Evolutionary conservation across 2,113 vertebrate species (phyloP).

Genomic region (Scophthalmus maximus): DNA sequence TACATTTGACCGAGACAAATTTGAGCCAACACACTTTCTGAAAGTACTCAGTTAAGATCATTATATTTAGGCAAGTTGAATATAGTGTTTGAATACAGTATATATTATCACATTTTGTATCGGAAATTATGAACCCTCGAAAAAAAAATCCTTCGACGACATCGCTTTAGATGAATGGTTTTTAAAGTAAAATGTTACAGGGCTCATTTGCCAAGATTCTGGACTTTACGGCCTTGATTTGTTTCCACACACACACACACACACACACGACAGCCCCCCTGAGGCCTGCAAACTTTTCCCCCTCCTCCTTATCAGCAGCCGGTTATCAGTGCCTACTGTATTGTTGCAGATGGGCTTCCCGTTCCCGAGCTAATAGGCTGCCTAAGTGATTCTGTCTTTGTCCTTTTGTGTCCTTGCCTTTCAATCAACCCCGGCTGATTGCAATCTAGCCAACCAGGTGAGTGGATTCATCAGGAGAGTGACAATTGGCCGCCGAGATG

Average conservation of each 20-base stretch:
- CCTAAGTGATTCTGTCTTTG: conserved; percentile 78
- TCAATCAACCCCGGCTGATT: conserved; percentile 76
- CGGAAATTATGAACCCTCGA: no score
- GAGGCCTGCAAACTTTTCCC: conserved; percentile 48
- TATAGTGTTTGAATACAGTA: no score
- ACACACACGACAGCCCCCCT: conserved; percentile 50
- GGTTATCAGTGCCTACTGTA: conserved; percentile 72
- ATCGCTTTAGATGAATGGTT: neutral
- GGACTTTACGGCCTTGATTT: conserved; percentile 3
- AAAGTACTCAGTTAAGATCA: no score
- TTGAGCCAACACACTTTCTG: no score
- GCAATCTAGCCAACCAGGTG: conserved; percentile 80
- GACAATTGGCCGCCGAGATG: conserved; percentile 69
- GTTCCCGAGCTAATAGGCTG: conserved; percentile 67
- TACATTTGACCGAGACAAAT: no score
- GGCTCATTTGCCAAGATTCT: neutral
- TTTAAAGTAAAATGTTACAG: neutral
- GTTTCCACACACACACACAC: conserved; percentile 31
- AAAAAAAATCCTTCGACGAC: neutral
- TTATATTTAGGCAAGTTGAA: neutral
- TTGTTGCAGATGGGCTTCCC: conserved; percentile 54
- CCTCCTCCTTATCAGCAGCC: conserved; percentile 60
- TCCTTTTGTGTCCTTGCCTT: conserved; percentile 81
- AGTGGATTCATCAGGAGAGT: conserved; percentile 75
- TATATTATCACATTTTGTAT: no score